Base-by-base conservation (phyloP, 1,140 invertebrate genomes). In the Aphidius ervi region DNA sequence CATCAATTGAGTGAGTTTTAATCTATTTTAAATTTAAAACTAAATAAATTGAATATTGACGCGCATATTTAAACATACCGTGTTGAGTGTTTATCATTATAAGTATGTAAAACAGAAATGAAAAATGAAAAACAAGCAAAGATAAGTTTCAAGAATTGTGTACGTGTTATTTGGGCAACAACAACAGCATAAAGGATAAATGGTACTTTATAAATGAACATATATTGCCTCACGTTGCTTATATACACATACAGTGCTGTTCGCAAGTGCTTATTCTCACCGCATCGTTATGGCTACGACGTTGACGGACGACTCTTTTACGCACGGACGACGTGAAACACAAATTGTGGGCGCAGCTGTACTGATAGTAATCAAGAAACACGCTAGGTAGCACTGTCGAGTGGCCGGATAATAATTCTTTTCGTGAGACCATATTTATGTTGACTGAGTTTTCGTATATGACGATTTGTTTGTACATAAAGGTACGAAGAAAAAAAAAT, bases 341-440 rank as follows among this genome's bases (percentile, higher is more conserved):
- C 74, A 76, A 77, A 77, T 76, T 77, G 74, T 77, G 73, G 74
- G 74, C 68, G 74, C 75, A 77, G 75, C 75, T 76, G 74, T 68
- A 66, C 70, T 71, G 75, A 77, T 76, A 72, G 70, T 71, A 76
- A 77, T 77, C 75, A 74, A 74, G 72, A 71, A 72, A 75, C 73
- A 75, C 68, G 70, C 69, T 72, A 72, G 70, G 70, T 72, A 72
- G 71, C 67, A 63, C 67, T 65, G 67, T 67, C 67, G 70, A 72
- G 69, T 73, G 69, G 68, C 71, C 68, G 70, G 71, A 74, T 76
- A 77, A 77, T 77, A 71, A 74, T 72, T 72, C 67, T 67, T 57
- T 61, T 48, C 49, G 61, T 58, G 58, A 55, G 57, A 59, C 23
- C 23, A 58, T 55, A 10, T 64, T 60, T 64, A 58, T 47, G 56